Conservation (phyloP, 2,888 invertebrate genomes). For the Eulithis prunata region DNA sequence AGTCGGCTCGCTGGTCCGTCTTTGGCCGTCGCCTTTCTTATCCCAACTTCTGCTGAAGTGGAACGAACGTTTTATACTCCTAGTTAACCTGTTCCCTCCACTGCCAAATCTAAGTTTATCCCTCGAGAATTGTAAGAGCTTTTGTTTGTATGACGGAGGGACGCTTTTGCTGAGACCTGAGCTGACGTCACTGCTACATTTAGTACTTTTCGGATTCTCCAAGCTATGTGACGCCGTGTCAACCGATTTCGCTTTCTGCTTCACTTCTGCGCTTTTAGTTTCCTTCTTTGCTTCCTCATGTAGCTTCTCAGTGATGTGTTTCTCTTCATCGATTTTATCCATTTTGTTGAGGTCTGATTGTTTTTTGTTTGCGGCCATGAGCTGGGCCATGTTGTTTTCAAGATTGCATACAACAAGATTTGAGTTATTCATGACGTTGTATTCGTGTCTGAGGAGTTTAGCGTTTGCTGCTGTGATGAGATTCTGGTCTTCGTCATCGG, state of each 20-base stretch:
- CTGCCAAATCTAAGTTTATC: slow-evolving; percentile 79
- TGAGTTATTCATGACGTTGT: slow-evolving; percentile 78
- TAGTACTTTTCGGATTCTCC: slow-evolving; percentile 75
- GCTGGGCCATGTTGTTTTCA: slow-evolving; percentile 79
- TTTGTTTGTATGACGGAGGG: slow-evolving; percentile 81
- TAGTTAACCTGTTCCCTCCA: slow-evolving; percentile 75
- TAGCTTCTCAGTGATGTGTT: slow-evolving; percentile 43
- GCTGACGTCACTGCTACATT: slow-evolving; percentile 73
- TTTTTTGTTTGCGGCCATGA: slow-evolving; percentile 71
- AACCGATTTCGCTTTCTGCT: slow-evolving; percentile 64
- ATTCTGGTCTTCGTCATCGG: slow-evolving; percentile 80
- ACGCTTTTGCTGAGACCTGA: slow-evolving; percentile 79
- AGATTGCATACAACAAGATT: slow-evolving; percentile 79
- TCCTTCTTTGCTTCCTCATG: slow-evolving; percentile 11
- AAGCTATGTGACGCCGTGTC: slow-evolving; percentile 78
- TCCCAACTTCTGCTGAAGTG: slow-evolving; percentile 79
- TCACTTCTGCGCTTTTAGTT: slow-evolving; percentile 43
- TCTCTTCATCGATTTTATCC: slow-evolving; percentile 78
- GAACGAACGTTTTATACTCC: slow-evolving; percentile 79
- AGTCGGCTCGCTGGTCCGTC: slow-evolving; percentile 77
- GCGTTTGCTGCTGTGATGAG: slow-evolving; percentile 78
- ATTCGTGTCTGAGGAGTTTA: slow-evolving; percentile 76
- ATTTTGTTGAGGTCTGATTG: slow-evolving; percentile 67
- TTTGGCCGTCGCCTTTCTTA: slow-evolving; percentile 69
- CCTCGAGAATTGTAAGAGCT: slow-evolving; percentile 77